A percentile compares a stretch with the other conserved stretches of the same genome.
phyloP scores from a whole-genome alignment of 2,797 vertebrate species.

The Ambastaia sidthimunki region DNA sequence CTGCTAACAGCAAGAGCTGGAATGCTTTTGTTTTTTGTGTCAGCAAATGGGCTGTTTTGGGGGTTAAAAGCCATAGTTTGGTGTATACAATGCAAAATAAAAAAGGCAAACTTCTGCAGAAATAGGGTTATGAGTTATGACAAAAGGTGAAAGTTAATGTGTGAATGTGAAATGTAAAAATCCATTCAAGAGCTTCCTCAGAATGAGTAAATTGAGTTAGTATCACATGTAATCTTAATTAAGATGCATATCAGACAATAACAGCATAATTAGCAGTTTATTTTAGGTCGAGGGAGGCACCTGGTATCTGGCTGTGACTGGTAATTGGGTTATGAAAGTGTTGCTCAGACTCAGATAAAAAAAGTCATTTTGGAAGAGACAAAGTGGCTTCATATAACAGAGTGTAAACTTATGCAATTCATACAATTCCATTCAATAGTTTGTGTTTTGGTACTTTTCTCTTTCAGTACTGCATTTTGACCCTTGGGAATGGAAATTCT shows the following conservation, averaged over 20 bases:
- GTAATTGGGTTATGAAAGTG: slow-evolving; percentile 15
- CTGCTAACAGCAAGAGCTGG: slow-evolving; percentile 3
- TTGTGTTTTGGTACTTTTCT: too few species aligned
- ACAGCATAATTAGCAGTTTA: slow-evolving; percentile 39
- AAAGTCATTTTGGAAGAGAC: neutral
- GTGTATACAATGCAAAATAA: neutral
- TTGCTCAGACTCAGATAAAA: slow-evolving; percentile 8
- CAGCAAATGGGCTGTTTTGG: neutral
- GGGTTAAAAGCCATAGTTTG: neutral
- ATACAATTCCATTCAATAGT: neutral
- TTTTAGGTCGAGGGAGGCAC: slow-evolving; percentile 31
- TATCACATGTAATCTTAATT: slow-evolving; percentile 23
- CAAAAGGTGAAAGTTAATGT: neutral
- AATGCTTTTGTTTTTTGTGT: neutral
- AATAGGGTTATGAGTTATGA: neutral
- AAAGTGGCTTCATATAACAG: neutral
- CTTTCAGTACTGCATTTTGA: neutral
- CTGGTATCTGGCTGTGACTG: slow-evolving; percentile 7
- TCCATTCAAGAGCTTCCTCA: slow-evolving; percentile 8
- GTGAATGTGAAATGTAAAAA: neutral
- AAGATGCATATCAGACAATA: slow-evolving; percentile 32
- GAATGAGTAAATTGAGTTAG: slow-evolving; percentile 23
- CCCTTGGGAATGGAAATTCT: neutral
- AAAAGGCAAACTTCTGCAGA: neutral
- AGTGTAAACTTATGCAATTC: slow-evolving; percentile 8